These are phyloP conservation scores for Amphipyra tragopoginis DNA, from an alignment of 2,888 invertebrate species.

Conservation along the genomic window DNA sequence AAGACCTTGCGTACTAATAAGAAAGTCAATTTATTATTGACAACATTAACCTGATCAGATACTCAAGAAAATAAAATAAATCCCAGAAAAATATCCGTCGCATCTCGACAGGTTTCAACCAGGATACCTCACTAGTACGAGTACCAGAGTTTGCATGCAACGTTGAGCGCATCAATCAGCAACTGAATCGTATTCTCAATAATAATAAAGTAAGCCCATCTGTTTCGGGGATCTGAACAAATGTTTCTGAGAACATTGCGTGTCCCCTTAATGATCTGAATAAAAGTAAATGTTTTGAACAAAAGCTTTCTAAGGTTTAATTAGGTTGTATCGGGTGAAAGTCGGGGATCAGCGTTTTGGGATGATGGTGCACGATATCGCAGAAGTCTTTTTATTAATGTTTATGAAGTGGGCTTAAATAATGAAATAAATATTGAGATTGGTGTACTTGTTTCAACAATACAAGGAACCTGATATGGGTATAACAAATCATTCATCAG, in stretches of 20 bases:
- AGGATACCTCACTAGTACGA: conserved; percentile 49
- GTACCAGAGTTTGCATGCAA: conserved; percentile 69
- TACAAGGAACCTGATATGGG: conserved; percentile 11
- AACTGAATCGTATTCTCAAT: conserved; percentile 69
- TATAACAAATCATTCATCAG: conserved; percentile 32
- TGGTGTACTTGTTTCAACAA: conserved; percentile 11
- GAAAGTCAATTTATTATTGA: conserved; percentile 41
- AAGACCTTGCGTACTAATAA: conserved; percentile 8
- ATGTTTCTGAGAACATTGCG: conserved; percentile 77
- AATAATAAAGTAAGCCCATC: conserved; percentile 78
- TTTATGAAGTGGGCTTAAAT: conserved; percentile 7
- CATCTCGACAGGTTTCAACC: conserved; percentile 36
- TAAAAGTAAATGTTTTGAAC: conserved; percentile 57
- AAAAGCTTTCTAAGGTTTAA: conserved; percentile 58
- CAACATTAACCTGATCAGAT: conserved; percentile 41
- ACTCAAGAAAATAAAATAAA: conserved; percentile 39
- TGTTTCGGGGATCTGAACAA: conserved; percentile 75
- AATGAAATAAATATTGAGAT: conserved; percentile 9
- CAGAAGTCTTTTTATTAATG: neutral
- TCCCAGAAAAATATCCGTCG: conserved; percentile 34
- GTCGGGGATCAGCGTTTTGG: conserved; percentile 29
- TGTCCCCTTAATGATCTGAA: conserved; percentile 61
- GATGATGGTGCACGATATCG: conserved; percentile 31
- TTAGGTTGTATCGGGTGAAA: conserved; percentile 53
- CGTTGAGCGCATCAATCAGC: conserved; percentile 74